Conservation (phyloP, 2,888 invertebrate genomes). For the Netelia inedita region DNA sequence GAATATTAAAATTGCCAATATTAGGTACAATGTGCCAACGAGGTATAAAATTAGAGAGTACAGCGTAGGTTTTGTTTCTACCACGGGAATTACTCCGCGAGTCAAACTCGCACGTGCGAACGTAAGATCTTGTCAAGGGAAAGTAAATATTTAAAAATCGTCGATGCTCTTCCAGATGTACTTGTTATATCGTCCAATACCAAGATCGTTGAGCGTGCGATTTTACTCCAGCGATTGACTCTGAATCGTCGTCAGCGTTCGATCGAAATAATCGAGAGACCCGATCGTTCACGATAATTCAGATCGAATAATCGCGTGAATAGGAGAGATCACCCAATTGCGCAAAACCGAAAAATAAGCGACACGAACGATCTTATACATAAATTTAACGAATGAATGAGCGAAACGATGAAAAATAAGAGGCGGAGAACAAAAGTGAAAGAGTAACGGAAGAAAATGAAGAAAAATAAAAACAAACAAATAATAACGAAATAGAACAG, state of each 20-base stretch:
- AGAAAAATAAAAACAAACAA: constrained; percentile 47
- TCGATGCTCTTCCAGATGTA: constrained; percentile 47
- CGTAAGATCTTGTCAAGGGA: too few species aligned
- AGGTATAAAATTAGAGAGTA: constrained; percentile 27
- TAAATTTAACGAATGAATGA: constrained; percentile 55
- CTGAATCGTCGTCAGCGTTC: not conserved
- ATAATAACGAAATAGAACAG: constrained; percentile 69
- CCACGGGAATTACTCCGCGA: constrained; percentile 2
- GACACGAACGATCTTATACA: constrained; percentile 68
- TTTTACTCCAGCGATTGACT: constrained; percentile 13
- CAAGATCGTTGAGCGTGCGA: constrained; percentile 20
- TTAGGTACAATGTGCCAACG: constrained; percentile 55
- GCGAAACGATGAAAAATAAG: constrained; percentile 37
- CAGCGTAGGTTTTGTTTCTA: constrained; percentile 11
- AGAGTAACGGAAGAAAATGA: constrained; percentile 69
- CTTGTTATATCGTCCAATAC: constrained; percentile 23
- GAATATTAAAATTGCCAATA: constrained; percentile 19
- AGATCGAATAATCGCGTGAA: constrained; percentile 64
- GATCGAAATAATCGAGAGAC: too few species aligned
- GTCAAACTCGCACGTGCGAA: too few species aligned
- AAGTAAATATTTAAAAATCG: not conserved
- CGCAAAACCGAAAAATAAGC: constrained; percentile 68
- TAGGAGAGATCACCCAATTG: constrained; percentile 62
- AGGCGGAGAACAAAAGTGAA: constrained; percentile 52
- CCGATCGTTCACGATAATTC: constrained; percentile 23